A percentile compares a stretch with the other conserved stretches of the same genome.
phyloP scores from a whole-genome alignment of 2,113 vertebrate genomes.

The Apus apus region DNA sequence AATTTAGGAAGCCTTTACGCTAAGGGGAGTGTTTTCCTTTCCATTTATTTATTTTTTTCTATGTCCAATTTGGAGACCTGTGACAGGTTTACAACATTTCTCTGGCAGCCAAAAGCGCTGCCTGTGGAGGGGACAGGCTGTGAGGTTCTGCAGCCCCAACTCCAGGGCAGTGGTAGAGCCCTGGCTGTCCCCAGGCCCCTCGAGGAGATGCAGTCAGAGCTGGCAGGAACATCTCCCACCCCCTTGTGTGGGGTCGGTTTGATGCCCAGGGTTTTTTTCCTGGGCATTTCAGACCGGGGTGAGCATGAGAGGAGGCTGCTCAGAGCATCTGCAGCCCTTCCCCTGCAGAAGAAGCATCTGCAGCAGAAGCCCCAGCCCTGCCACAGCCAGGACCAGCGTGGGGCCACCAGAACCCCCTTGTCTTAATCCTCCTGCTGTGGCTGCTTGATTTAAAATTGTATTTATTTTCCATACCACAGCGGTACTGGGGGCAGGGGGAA shows the following conservation, averaged over 20 bases:
- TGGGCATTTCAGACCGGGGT: rapidly evolving
- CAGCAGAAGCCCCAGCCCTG: not conserved
- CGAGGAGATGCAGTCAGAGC: rapidly evolving
- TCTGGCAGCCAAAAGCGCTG: not conserved
- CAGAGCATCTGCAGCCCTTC: not conserved
- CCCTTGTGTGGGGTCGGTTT: rapidly evolving
- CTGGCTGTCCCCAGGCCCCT: rapidly evolving
- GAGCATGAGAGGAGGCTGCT: rapidly evolving
- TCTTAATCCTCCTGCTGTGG: conserved; percentile 33
- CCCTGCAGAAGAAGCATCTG: too few species aligned
- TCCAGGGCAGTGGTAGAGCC: rapidly evolving
- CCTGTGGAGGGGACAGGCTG: rapidly evolving
- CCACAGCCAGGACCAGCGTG: not conserved
- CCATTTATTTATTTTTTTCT: conserved; percentile 9
- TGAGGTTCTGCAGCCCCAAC: too few species aligned
- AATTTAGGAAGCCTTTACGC: conserved; percentile 5
- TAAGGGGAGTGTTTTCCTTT: not conserved
- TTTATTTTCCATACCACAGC: conserved; percentile 23
- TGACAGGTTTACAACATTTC: not conserved
- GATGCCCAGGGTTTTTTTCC: not conserved
- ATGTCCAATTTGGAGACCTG: not conserved
- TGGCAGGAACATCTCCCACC: not conserved
- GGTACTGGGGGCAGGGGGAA: not conserved
- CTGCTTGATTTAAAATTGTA: not conserved
- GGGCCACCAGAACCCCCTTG: not conserved